phyloP scores from a whole-genome alignment of 2,113 vertebrate genomes.

The Corythornis cristatus region DNA sequence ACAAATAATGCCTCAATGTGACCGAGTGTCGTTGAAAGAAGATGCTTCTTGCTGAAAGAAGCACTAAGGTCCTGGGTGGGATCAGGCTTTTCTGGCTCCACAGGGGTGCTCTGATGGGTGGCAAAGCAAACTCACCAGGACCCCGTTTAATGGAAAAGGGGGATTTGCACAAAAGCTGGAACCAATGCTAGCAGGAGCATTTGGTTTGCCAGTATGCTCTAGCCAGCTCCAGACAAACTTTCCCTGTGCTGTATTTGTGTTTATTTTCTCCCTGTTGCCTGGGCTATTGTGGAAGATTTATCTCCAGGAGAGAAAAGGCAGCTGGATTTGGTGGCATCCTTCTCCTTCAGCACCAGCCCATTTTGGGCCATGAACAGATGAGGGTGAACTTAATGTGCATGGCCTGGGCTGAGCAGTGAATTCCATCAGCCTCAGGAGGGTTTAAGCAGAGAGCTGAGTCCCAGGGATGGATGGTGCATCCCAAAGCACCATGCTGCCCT shows the following conservation, averaged over 20 bases:
- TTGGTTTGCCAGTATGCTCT: conserved; percentile 4
- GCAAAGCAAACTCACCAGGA: neutral
- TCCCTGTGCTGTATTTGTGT: neutral
- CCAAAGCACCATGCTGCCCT: neutral
- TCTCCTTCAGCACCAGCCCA: neutral
- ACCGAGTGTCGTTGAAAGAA: neutral
- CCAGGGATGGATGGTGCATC: neutral
- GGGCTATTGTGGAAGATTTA: neutral
- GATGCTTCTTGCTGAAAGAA: neutral
- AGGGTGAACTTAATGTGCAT: neutral
- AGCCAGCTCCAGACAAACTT: conserved; percentile 4
- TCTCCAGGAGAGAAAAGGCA: conserved; percentile 10
- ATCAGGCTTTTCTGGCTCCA: neutral
- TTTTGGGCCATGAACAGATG: neutral
- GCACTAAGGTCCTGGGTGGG: neutral
- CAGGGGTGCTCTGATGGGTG: neutral
- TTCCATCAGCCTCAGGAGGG: neutral
- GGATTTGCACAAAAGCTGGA: conserved; percentile 15
- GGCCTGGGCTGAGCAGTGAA: neutral
- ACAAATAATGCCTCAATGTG: neutral
- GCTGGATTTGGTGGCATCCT: conserved; percentile 10
- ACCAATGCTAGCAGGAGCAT: neutral
- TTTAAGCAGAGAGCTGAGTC: neutral
- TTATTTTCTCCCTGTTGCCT: conserved; percentile 30
- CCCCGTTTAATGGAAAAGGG: neutral